Percentiles rank a stretch among this genome's conserved stretches.
phyloP scores from a whole-genome alignment of 2,888 invertebrate genomes.

The Morpho deidamia region DNA sequence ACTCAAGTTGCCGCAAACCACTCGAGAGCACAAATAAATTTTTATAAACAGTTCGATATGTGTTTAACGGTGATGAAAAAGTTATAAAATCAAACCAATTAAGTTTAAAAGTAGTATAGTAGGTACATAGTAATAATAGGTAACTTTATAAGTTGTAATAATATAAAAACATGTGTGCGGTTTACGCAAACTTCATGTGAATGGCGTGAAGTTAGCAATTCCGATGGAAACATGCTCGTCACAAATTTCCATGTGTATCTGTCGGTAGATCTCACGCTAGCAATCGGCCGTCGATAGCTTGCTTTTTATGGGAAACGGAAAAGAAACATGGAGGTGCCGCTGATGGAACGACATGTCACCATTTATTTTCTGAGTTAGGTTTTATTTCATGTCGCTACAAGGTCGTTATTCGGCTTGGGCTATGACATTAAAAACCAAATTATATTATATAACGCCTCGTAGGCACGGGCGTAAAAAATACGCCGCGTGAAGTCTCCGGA shows the following conservation, averaged over 20 bases:
- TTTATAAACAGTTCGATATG: no score
- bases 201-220: slow-evolving; percentile 33
- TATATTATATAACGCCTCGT: no score
- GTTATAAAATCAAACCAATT: no score
- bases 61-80: no score
- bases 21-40: no score
- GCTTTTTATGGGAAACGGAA: slow-evolving; percentile 22
- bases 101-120: no score
- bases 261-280: slow-evolving; percentile 26
- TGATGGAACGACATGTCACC: slow-evolving; percentile 24
- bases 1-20: no score
- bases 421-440: neutral
- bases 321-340: slow-evolving; percentile 18
- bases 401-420: neutral
- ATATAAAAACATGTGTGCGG: slow-evolving; percentile 1
- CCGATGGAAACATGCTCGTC: slow-evolving; percentile 30
- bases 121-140: no score
- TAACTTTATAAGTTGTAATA: slow-evolving; percentile 1
- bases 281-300: slow-evolving; percentile 26
- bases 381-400: slow-evolving; percentile 3
- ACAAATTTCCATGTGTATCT: slow-evolving; percentile 32
- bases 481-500: no score
- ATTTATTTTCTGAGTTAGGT: slow-evolving; percentile 10
- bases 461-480: no score
- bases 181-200: slow-evolving; percentile 5